Conservation (phyloP, 1,140 invertebrate genomes). For the Euborellia annulipes region DNA sequence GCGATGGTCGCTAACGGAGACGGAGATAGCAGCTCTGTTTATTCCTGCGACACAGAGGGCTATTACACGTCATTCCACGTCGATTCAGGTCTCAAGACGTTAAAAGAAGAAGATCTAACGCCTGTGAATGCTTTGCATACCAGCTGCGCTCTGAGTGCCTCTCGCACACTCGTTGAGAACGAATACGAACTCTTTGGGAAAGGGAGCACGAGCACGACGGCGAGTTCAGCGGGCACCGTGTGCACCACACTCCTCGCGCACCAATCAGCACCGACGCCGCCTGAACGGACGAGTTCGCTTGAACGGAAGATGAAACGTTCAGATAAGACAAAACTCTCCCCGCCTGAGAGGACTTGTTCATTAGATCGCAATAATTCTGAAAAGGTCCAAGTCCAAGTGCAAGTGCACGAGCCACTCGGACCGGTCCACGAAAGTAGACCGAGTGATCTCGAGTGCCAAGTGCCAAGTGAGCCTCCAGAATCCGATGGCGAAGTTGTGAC, state of each 20-base stretch:
- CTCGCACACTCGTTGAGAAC: conserved; percentile 45
- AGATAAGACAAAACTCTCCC: conserved; percentile 35
- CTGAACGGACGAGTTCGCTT: conserved; percentile 18
- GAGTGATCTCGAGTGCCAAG: conserved; percentile 53
- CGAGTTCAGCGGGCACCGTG: conserved; percentile 76
- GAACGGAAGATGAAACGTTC: conserved; percentile 24
- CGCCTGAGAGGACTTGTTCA: conserved; percentile 5
- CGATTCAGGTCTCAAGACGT: conserved; percentile 79
- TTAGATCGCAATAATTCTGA: conserved; percentile 27
- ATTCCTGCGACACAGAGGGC: conserved; percentile 90
- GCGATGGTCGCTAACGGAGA: conserved; percentile 58
- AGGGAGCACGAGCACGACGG: conserved; percentile 75
- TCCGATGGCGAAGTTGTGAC: conserved; percentile 68
- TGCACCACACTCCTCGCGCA: conserved; percentile 58
- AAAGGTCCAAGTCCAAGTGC: conserved; percentile 32
- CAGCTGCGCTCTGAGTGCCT: conserved; percentile 36
- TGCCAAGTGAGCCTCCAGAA: conserved; percentile 59
- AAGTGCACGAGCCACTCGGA: conserved; percentile 37
- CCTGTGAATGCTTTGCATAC: conserved; percentile 44
- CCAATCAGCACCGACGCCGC: conserved; percentile 26
- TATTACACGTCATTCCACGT: conserved; percentile 96
- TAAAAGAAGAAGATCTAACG: conserved; percentile 56
- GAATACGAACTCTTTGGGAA: conserved; percentile 80
- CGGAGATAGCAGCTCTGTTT: conserved; percentile 80
- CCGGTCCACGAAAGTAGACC: conserved; percentile 42